Percentiles rank a stretch among this genome's conserved stretches.
Conservation (phyloP, 2,888 invertebrate species). For the Macrosiphum euphorbiae region DNA sequence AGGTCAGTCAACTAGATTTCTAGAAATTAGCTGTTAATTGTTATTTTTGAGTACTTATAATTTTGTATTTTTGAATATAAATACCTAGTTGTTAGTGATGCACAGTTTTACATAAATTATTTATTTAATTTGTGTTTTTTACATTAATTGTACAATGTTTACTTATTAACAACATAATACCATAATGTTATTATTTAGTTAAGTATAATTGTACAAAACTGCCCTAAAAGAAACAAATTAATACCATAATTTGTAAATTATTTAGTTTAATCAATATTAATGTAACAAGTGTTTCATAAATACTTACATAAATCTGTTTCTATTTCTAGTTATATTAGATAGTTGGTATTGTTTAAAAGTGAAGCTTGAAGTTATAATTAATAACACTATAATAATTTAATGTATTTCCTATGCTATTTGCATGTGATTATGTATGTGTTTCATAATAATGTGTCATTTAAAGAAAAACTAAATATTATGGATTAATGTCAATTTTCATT, state of each 20-base stretch:
- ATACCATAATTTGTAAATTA: not conserved
- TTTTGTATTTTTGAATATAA: conserved; percentile 49
- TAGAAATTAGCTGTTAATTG: conserved; percentile 53
- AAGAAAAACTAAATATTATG: not conserved
- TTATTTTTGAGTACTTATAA: conserved; percentile 58
- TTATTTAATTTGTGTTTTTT: conserved; percentile 6
- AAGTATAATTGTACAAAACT: not conserved
- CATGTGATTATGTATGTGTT: not conserved
- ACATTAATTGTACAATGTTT: conserved; percentile 8
- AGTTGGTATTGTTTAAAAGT: not conserved
- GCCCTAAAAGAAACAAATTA: not conserved
- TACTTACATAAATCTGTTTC: not conserved
- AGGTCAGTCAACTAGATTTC: conserved; percentile 63
- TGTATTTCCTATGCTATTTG: not conserved
- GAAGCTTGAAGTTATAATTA: not conserved
- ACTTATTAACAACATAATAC: not conserved
- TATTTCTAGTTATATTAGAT: not conserved
- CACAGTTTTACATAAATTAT: conserved; percentile 51
- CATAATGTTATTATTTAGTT: conserved; percentile 5
- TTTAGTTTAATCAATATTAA: not conserved
- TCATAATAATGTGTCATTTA: not conserved
- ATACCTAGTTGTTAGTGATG: conserved; percentile 57
- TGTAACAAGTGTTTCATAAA: not conserved
- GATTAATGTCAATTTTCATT: not conserved
- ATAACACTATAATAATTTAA: not conserved